Evolutionary conservation across 2,888 invertebrate species (phyloP).

Genomic region (Eilema caniola): DNA sequence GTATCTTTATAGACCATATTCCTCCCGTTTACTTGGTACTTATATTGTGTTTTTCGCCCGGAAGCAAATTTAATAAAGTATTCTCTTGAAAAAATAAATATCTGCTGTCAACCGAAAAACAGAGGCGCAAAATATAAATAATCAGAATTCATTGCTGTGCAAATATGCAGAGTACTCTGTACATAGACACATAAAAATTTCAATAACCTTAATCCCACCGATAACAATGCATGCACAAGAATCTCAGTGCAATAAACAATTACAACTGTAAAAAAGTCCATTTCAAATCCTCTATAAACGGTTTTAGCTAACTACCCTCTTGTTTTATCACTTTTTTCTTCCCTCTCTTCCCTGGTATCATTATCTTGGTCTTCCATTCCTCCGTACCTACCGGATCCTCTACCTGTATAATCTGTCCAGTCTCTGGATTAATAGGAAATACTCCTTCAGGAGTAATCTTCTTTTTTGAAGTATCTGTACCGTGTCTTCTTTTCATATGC

Average conservation of each 20-base stretch:
- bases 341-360: slow-evolving; percentile 78
- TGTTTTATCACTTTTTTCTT: slow-evolving; percentile 71
- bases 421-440: slow-evolving; percentile 78
- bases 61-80: no score
- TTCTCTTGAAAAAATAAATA: no score
- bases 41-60: no score
- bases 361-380: slow-evolving; percentile 80
- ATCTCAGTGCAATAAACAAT: not conserved
- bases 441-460: slow-evolving; percentile 86
- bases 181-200: not conserved
- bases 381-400: slow-evolving; percentile 71
- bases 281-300: not conserved
- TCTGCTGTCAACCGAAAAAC: no score
- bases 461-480: slow-evolving; percentile 81
- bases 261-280: slow-evolving; percentile 3
- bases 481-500: slow-evolving; percentile 92
- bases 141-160: not conserved
- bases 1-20: no score
- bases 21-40: no score
- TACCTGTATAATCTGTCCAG: slow-evolving; percentile 75
- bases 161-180: not conserved
- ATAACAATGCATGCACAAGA: not conserved
- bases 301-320: slow-evolving; percentile 51
- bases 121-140: no score
- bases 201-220: not conserved